These are phyloP conservation scores for Chrysochloris asiatica DNA, from an alignment of 2,113 vertebrate genomes.

Conservation along the genomic window DNA sequence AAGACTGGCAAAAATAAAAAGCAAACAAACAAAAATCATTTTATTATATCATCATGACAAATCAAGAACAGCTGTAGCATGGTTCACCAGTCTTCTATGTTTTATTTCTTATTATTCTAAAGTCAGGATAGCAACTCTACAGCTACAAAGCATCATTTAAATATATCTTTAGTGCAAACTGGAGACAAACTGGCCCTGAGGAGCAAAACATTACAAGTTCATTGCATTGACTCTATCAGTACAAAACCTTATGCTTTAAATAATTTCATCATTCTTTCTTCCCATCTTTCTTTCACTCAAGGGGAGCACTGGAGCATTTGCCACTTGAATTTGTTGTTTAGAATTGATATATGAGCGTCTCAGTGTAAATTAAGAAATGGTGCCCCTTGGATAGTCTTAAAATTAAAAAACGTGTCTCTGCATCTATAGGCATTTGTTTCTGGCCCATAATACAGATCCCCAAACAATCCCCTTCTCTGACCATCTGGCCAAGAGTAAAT, in stretches of 20 bases:
- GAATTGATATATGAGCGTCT: background rate
- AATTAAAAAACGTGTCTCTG: background rate
- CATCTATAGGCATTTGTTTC: background rate
- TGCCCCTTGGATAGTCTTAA: background rate
- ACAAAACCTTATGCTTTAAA: background rate
- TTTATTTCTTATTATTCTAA: slow-evolving; percentile 32
- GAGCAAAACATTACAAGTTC: background rate
- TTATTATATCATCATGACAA: background rate
- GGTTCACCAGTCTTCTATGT: background rate
- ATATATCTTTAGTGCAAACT: background rate
- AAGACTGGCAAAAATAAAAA: background rate
- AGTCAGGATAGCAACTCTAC: background rate
- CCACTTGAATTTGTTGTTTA: slow-evolving; percentile 11
- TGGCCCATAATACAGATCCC: background rate
- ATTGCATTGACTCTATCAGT: background rate
- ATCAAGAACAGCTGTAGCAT: background rate
- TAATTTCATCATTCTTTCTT: background rate
- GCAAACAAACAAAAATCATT: background rate
- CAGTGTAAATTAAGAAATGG: background rate
- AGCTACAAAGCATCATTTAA: background rate
- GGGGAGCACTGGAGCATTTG: background rate
- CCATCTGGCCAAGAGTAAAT: background rate
- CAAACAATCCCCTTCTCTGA: background rate
- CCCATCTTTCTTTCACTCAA: background rate
- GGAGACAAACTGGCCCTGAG: background rate